Conservation (phyloP, 2,888 invertebrate genomes). For the Tortrix viridana region DNA sequence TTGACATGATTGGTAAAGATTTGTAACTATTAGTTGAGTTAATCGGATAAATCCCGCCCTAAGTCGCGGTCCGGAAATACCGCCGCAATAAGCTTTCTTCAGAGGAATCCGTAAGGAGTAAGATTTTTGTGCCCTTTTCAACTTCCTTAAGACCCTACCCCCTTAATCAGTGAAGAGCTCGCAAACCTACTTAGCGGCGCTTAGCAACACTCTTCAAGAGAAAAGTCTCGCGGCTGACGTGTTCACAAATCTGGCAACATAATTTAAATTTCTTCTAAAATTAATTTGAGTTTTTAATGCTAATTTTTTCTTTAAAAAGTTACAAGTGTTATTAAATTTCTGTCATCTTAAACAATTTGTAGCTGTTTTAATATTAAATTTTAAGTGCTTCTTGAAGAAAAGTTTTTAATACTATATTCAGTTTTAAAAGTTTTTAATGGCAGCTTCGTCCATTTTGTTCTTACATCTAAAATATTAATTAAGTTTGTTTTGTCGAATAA, state of each 20-base stretch:
- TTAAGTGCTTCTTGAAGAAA: not conserved
- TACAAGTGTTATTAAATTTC: constrained; percentile 3
- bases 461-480: no score
- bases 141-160: constrained; percentile 2
- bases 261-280: constrained; percentile 18
- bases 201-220: constrained; percentile 3
- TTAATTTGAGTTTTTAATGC: constrained; percentile 12
- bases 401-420: no score
- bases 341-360: constrained; percentile 5
- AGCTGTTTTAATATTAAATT: not conserved
- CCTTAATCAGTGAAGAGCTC: constrained; percentile 11
- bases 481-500: no score
- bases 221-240: constrained; percentile 3
- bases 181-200: constrained; percentile 8
- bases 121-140: no score
- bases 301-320: constrained; percentile 7
- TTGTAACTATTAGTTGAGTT: no score
- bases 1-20: no score
- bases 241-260: constrained; percentile 3
- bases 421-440: no score
- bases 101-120: no score
- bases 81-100: no score
- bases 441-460: no score
- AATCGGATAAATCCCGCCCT: no score
- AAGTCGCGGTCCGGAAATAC: no score